Conservation (phyloP, 2,797 vertebrate genomes). For the Acanthornis magna region DNA sequence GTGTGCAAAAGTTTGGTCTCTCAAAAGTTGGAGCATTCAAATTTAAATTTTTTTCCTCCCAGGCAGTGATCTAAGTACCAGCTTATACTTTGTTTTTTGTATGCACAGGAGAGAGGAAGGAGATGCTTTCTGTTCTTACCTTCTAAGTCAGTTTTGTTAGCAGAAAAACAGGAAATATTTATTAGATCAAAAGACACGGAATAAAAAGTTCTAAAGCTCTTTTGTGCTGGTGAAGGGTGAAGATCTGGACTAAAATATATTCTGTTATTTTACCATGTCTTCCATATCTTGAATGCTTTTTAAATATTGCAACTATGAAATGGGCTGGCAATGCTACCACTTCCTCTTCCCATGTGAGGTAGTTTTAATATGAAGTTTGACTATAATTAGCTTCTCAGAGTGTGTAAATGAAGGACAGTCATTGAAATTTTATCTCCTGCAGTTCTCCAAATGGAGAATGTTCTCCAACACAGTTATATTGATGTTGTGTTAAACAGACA, state of each 20-base stretch:
- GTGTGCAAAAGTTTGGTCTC: not conserved
- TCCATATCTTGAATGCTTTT: not conserved
- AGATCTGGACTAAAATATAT: not conserved
- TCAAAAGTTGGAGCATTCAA: not conserved
- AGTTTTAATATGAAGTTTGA: not conserved
- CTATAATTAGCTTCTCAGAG: not conserved
- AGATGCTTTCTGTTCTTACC: fast-evolving
- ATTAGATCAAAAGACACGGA: not conserved
- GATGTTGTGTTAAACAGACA: not conserved
- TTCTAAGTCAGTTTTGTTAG: not conserved
- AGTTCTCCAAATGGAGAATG: not conserved
- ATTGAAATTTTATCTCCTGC: not conserved
- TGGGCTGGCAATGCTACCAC: not conserved
- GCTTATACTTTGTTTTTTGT: not conserved
- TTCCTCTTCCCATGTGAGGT: not conserved
- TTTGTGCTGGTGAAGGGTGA: not conserved
- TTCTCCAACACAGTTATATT: not conserved
- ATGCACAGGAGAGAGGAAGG: not conserved
- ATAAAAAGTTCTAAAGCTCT: not conserved
- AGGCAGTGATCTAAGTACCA: not conserved
- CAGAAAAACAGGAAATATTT: not conserved
- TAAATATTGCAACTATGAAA: not conserved
- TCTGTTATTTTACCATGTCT: not conserved
- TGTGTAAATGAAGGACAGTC: not conserved
- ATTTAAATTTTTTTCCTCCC: not conserved